phyloP scores from a whole-genome alignment of 2,113 vertebrate species.

The human (Homo sapiens) region DNA sequence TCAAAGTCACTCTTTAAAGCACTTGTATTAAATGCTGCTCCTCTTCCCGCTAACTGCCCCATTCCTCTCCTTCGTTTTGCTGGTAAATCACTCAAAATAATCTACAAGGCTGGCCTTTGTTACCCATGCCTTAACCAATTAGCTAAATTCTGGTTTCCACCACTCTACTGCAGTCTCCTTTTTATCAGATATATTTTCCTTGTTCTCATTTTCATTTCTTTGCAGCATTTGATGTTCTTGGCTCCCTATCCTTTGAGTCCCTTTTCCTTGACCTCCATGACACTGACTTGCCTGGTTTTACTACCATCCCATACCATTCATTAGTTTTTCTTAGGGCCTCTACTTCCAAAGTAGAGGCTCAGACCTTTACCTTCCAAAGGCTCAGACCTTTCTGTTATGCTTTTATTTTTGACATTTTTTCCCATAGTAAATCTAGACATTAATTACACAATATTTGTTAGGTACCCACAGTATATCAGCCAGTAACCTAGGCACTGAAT shows the following conservation, averaged over 20 bases:
- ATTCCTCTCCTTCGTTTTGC: background rate
- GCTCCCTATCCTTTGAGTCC: background rate
- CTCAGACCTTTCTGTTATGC: background rate
- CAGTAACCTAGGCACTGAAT: background rate
- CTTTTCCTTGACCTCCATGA: background rate
- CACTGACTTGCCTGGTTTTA: background rate
- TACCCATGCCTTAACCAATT: background rate
- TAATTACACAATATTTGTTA: background rate
- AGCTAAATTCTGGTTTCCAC: background rate
- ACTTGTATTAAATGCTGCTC: background rate
- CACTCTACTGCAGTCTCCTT: background rate
- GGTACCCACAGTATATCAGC: background rate
- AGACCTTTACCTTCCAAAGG: too few species aligned
- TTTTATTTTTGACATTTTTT: background rate
- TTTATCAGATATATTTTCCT: background rate
- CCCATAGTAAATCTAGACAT: background rate
- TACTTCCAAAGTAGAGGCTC: background rate
- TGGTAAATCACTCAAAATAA: background rate
- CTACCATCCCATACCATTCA: background rate
- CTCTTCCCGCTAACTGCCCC: too few species aligned
- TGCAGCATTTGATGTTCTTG: background rate
- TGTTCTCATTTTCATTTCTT: background rate
- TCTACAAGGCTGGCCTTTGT: background rate
- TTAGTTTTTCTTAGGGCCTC: background rate
- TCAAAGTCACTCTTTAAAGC: background rate